Conservation (phyloP, 2,888 invertebrate genomes). For the Troilus luridus region DNA sequence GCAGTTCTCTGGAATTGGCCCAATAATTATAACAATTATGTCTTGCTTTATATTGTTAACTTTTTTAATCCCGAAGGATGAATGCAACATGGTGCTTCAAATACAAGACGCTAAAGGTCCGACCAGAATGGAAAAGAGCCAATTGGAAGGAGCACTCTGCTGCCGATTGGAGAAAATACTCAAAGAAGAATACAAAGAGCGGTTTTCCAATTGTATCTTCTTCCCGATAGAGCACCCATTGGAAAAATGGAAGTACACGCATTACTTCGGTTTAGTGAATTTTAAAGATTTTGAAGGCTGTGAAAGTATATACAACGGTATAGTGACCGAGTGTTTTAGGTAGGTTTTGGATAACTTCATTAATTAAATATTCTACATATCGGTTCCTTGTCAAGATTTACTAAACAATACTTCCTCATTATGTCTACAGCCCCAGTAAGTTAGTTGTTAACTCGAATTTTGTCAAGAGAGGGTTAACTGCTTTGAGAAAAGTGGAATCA, state of each 20-base stretch:
- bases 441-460: no score
- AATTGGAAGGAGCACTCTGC: constrained; percentile 14
- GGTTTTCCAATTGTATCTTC: constrained; percentile 12
- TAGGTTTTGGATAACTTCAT: background rate
- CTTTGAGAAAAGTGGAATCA: no score
- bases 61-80: background rate
- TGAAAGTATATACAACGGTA: constrained; percentile 34
- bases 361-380: background rate
- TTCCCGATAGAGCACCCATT: constrained; percentile 41
- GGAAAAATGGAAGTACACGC: background rate
- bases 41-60: background rate
- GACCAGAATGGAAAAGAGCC: background rate
- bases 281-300: constrained; percentile 36
- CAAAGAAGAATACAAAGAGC: background rate
- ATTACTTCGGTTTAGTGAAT: constrained; percentile 39
- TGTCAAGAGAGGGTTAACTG: no score
- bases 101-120: background rate
- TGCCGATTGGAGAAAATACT: background rate
- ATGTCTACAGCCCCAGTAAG: no score
- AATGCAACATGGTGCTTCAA: no score
- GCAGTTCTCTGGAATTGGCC: no score
- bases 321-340: constrained; percentile 23
- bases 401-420: no score
- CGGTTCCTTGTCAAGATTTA: no score
- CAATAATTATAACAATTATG: background rate